Conservation (phyloP, 2,797 vertebrate genomes). For the Carapus acus region DNA sequence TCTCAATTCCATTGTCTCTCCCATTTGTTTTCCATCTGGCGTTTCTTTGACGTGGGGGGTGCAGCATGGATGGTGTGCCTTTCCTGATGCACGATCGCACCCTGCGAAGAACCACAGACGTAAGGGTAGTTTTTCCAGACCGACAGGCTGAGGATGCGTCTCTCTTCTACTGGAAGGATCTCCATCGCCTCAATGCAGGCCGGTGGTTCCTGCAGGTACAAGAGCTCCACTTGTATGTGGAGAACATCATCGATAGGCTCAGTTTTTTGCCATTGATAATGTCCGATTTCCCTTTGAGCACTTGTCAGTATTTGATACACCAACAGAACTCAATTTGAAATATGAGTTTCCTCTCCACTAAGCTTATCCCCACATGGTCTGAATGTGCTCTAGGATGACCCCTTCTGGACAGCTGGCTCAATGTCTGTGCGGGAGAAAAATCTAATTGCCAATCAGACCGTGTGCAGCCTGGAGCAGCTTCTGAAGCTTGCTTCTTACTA, state of each 20-base stretch:
- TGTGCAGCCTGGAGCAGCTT: slow-evolving; percentile 86
- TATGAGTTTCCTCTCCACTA: too few relatives aligned
- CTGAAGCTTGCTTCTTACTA: slow-evolving; percentile 77
- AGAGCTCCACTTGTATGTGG: too few relatives aligned
- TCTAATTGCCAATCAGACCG: slow-evolving; percentile 80
- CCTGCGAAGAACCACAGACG: slow-evolving; percentile 85
- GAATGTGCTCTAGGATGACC: slow-evolving; percentile 75
- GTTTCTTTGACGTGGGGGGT: slow-evolving; percentile 5
- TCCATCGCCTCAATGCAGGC: slow-evolving; percentile 85
- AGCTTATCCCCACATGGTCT: slow-evolving; percentile 15
- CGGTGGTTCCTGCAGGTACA: slow-evolving; percentile 88
- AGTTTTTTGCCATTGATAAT: too few relatives aligned
- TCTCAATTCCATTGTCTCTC: too few relatives aligned
- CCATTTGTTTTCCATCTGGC: too few relatives aligned
- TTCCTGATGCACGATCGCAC: slow-evolving; percentile 89
- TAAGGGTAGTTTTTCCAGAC: slow-evolving; percentile 79
- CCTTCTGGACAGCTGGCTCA: slow-evolving; percentile 80
- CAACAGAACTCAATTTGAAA: too few relatives aligned
- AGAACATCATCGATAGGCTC: too few relatives aligned
- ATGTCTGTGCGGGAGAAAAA: slow-evolving; percentile 73
- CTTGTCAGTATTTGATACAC: too few relatives aligned
- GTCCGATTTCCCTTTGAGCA: too few relatives aligned
- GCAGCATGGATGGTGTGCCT: slow-evolving; percentile 86
- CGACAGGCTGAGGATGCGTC: slow-evolving; percentile 70
- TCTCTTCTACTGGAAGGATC: slow-evolving; percentile 90